These are phyloP conservation scores for Pedetes capensis DNA, from an alignment of 2,113 vertebrate genomes.

Conservation along the genomic window DNA sequence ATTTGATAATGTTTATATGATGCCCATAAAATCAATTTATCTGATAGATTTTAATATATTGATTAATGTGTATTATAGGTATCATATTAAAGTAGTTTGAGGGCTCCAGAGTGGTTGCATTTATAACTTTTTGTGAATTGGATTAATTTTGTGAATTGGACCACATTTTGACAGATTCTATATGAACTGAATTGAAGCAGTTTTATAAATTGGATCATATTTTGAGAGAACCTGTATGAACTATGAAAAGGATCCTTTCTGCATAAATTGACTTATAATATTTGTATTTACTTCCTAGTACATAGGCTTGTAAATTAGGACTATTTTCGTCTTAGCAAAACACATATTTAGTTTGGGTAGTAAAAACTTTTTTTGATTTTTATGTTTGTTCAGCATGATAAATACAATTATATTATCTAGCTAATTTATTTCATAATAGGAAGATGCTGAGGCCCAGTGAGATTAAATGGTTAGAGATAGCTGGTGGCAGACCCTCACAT, in stretches of 20 bases:
- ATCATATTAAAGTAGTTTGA: not conserved
- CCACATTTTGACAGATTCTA: slow-evolving; percentile 11
- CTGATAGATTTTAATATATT: not conserved
- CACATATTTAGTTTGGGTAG: not conserved
- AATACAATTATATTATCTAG: not conserved
- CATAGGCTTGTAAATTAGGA: not conserved
- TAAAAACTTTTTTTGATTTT: not conserved
- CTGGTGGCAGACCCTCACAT: not conserved
- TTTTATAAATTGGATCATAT: not conserved
- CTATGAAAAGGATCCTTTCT: not conserved
- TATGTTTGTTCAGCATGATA: not conserved
- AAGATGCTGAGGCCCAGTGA: not conserved
- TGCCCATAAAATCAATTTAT: not conserved
- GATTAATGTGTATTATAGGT: not conserved
- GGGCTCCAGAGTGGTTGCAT: not conserved
- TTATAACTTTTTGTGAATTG: not conserved
- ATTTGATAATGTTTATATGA: not conserved
- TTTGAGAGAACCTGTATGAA: not conserved
- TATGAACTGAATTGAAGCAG: not conserved
- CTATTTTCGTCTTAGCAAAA: not conserved
- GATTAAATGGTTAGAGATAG: not conserved
- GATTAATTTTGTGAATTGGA: not conserved
- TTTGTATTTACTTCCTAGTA: not conserved
- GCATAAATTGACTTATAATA: not conserved
- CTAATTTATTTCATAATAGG: not conserved